These are phyloP conservation scores for Danionella cerebrum DNA, from an alignment of 2,113 vertebrate species.

Conservation along the genomic window DNA sequence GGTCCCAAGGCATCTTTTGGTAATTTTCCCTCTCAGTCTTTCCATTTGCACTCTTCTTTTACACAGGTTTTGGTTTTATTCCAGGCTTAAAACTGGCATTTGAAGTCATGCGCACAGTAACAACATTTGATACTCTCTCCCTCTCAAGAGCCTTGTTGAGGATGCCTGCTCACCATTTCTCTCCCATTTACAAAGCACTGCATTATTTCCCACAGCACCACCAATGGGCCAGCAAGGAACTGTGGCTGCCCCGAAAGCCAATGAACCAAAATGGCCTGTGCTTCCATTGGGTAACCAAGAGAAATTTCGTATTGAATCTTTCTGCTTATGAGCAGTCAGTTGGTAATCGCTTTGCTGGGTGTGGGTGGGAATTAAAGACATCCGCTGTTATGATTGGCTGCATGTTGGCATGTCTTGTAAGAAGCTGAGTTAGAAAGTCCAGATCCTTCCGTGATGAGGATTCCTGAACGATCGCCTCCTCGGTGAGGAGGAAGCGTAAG, in stretches of 20 bases:
- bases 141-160: slow-evolving; percentile 2
- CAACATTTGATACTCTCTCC: not conserved
- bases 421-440: slow-evolving; percentile 26
- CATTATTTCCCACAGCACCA: slow-evolving; percentile 53
- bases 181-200: slow-evolving; percentile 18
- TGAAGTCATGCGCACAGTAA: not conserved
- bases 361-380: slow-evolving; percentile 7
- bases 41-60: not conserved
- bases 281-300: slow-evolving; percentile 50
- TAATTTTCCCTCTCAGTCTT: slow-evolving; percentile 44
- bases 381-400: slow-evolving; percentile 49
- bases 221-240: slow-evolving; percentile 49
- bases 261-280: slow-evolving; percentile 42
- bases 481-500: not conserved
- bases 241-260: slow-evolving; percentile 36
- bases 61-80: slow-evolving; percentile 6
- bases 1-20: slow-evolving; percentile 51
- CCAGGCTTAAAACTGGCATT: slow-evolving; percentile 18
- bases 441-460: slow-evolving; percentile 27
- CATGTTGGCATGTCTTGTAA: slow-evolving; percentile 55
- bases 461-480: slow-evolving; percentile 6
- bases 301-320: slow-evolving; percentile 26
- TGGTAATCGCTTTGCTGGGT: slow-evolving; percentile 43
- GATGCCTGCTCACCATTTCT: slow-evolving; percentile 2
- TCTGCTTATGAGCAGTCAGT: slow-evolving; percentile 41